A percentile compares a stretch with the other conserved stretches of the same genome.
These are phyloP conservation scores for Illadopsis cleaveri DNA, from an alignment of 2,113 vertebrate species.

Conservation along the genomic window DNA sequence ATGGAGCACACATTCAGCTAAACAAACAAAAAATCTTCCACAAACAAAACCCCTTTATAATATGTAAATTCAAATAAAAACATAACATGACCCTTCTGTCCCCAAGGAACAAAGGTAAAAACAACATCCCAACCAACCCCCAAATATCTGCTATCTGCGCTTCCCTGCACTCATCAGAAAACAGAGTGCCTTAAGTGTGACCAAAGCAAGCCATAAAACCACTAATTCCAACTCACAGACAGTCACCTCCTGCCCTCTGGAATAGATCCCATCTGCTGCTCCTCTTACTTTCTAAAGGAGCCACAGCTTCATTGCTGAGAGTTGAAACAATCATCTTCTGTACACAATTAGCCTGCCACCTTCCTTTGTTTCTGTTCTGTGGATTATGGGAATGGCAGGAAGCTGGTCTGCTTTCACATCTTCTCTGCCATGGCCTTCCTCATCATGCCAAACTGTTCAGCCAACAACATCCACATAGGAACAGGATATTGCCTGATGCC, in stretches of 20 bases:
- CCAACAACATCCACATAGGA: accelerated
- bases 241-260: not conserved
- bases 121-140: not conserved
- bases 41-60: not conserved
- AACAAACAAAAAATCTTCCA: not conserved
- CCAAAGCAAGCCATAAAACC: constrained; percentile 12
- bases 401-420: accelerated
- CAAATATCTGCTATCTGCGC: not conserved
- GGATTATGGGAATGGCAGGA: not conserved
- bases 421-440: not conserved
- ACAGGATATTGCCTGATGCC: accelerated
- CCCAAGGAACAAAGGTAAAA: not conserved
- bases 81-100: not conserved
- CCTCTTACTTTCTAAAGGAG: not conserved
- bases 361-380: not conserved
- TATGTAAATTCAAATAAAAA: not conserved
- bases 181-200: not conserved
- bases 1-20: not conserved
- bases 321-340: not conserved
- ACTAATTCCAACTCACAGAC: not conserved
- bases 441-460: not conserved
- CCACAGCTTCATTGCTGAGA: not conserved
- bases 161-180: constrained; percentile 3
- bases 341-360: not conserved
- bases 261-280: not conserved